Conservation (phyloP, 2,113 vertebrate species). For the Xiphophorus couchianus region DNA sequence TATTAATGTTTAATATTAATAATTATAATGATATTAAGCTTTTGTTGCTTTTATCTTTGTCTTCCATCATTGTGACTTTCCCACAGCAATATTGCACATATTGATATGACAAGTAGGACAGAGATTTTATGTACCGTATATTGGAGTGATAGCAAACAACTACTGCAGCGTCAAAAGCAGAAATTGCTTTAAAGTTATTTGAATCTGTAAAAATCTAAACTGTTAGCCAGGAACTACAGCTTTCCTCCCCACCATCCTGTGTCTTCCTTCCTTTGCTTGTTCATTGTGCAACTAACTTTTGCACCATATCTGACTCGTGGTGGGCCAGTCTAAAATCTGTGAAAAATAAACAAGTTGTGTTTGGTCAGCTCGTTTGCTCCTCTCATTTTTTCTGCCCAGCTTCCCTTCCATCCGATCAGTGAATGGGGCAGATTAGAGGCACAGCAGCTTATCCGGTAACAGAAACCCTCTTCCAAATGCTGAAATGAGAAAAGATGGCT, state of each 20-base stretch:
- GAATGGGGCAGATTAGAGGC: conserved; percentile 61
- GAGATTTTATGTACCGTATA: neutral
- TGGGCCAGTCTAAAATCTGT: conserved; percentile 63
- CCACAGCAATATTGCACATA: neutral
- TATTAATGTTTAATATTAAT: no score
- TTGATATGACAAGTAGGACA: neutral
- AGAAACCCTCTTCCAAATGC: conserved; percentile 38
- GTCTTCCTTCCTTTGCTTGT: conserved; percentile 1
- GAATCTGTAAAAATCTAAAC: conserved; percentile 10
- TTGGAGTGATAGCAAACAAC: neutral
- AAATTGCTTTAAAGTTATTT: neutral
- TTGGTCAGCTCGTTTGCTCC: conserved; percentile 54
- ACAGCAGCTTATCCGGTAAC: conserved; percentile 40
- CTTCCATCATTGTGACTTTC: no score
- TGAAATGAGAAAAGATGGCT: conserved; percentile 37
- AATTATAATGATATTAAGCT: no score
- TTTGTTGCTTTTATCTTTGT: no score
- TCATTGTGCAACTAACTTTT: conserved; percentile 42
- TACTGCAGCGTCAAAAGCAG: neutral
- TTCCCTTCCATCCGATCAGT: conserved; percentile 46
- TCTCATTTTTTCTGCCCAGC: conserved; percentile 24
- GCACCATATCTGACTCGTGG: conserved; percentile 36
- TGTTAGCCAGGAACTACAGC: conserved; percentile 28
- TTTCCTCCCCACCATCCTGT: conserved; percentile 4
- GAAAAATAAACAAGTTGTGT: conserved; percentile 67